These are phyloP conservation scores for Eilema depressum DNA, from an alignment of 2,888 invertebrate genomes.

Conservation along the genomic window DNA sequence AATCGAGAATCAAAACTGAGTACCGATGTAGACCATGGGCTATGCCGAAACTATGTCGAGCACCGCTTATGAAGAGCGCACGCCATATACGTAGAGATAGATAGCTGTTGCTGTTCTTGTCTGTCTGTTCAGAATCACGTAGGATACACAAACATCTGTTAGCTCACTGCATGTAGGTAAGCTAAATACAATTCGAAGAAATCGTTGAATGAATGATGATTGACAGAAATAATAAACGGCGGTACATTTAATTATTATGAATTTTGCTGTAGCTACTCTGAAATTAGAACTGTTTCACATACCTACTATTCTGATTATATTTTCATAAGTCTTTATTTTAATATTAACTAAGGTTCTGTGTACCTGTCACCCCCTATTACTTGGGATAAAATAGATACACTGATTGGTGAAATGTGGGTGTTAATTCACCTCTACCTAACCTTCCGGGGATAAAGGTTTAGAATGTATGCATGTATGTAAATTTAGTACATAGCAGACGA, in stretches of 20 bases:
- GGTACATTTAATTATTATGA: conserved; percentile 1
- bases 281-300: neutral
- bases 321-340: neutral
- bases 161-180: neutral
- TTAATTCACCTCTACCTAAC: too few species aligned
- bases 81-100: neutral
- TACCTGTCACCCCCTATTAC: too few species aligned
- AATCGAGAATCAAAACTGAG: too few species aligned
- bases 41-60: neutral
- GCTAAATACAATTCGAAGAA: neutral
- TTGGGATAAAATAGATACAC: too few species aligned
- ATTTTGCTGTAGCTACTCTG: neutral
- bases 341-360: neutral
- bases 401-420: too few species aligned
- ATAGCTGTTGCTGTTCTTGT: neutral
- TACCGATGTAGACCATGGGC: too few species aligned
- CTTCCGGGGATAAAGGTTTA: too few species aligned
- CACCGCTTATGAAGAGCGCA: neutral
- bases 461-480: too few species aligned
- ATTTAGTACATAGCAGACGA: too few species aligned
- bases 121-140: neutral
- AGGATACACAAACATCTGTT: neutral
- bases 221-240: neutral
- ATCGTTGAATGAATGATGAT: neutral
- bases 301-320: neutral